Conservation (phyloP, 2,888 invertebrate species). For the Eucera pruinosa region DNA sequence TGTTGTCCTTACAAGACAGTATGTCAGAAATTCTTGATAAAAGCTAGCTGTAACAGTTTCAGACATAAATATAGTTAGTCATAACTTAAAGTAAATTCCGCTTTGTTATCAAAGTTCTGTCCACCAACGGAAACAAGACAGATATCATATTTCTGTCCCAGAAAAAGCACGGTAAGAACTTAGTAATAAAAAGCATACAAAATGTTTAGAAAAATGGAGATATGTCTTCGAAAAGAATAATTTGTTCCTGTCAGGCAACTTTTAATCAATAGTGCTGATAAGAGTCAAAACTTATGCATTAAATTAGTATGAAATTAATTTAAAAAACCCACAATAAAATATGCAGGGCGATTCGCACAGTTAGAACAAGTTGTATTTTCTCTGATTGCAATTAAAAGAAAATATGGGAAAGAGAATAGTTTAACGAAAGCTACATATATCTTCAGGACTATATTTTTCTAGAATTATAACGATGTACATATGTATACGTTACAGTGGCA, state of each 20-base stretch:
- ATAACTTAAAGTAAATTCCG: constrained; percentile 19
- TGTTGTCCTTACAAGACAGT: neutral
- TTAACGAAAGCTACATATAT: no score
- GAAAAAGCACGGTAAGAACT: neutral
- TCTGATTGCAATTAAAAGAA: no score
- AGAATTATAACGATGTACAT: no score
- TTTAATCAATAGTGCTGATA: neutral
- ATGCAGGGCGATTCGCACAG: no score
- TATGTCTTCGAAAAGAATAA: neutral
- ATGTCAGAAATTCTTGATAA: constrained; percentile 10
- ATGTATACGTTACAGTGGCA: no score
- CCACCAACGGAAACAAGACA: constrained; percentile 13
- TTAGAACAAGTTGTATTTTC: no score
- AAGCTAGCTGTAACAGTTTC: neutral
- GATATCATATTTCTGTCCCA: neutral
- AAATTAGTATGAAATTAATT: no score
- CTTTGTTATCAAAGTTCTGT: constrained; percentile 34
- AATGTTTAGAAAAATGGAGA: neutral
- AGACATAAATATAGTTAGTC: neutral
- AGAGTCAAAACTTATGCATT: neutral
- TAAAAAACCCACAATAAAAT: no score
- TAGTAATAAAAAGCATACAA: neutral
- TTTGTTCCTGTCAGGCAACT: neutral
- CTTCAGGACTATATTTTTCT: no score
- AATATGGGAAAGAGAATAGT: no score